Base-by-base conservation (phyloP, 1,140 invertebrate species). In the Bactericera cockerelli region DNA sequence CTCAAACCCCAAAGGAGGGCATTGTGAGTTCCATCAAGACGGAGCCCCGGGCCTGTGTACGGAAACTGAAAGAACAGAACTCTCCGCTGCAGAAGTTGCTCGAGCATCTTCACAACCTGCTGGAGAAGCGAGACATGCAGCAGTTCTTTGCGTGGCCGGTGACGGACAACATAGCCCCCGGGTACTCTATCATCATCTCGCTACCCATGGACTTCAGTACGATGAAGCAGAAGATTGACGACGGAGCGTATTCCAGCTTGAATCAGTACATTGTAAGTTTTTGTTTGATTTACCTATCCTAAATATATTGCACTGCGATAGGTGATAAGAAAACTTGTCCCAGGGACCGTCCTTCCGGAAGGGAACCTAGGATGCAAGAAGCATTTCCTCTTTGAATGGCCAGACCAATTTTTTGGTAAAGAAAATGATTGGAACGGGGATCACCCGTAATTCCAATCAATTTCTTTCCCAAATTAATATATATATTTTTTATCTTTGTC, bases 91-190 rank as follows among this genome's bases (percentile, higher is more conserved):
- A 88, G 36, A 80, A 87, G 61, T 76, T 93, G 22, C 70, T 95
- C n/a, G 88, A 92, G 56, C 84, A 93, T 69, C 70, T 96, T 14
- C 75, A 93, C 0, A 81, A 82, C 59, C 81, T 81, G 19, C 74
- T 95, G 63, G 89, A 95, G 67, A 92, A 89, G 72, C 84, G 89
- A 62, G 94, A 98, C 75, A 83, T 86, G 0, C 85, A 96, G 68
- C 89, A 95, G 67, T 96, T 97, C 71, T 98, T 98, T 72, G 91
- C 91, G 0, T 96, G 89, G 87, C 94, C 94, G 1, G 93, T 98
- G 0, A 97, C 92, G 56, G 93, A 98, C 71, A 85, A 87, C 67
- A 95, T 98, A 67, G 95, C 95, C 1, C 95, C 95, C 0, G 90
- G 89, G 2, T 98, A 98, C 73, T 94, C 91, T 0, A 80, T 79